Percentiles rank a stretch among this genome's conserved stretches.
Evolutionary conservation across 2,888 invertebrate genomes (phyloP).

Genomic region (Xylota segnis): DNA sequence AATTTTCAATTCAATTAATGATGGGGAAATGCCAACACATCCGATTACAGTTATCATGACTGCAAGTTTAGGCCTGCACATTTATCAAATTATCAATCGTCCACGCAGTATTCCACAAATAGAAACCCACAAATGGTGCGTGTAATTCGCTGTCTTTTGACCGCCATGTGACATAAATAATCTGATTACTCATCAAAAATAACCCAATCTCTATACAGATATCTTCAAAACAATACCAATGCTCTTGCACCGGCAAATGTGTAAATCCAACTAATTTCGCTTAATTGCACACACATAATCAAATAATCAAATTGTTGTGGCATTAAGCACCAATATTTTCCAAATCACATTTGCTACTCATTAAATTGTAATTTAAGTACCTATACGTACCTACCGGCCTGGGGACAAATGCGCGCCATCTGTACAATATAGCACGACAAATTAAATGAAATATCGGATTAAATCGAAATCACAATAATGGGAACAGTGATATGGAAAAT

Average conservation of each 20-base stretch:
- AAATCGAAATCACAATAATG: constrained; percentile 36
- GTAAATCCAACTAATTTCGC: constrained; percentile 12
- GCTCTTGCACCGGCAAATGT: background rate
- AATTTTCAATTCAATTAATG: constrained; percentile 18
- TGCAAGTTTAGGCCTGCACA: constrained; percentile 7
- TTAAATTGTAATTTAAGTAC: constrained; percentile 46
- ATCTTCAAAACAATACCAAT: constrained; percentile 1
- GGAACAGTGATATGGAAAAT: background rate
- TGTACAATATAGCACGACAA: constrained; percentile 39
- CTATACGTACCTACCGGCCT: background rate
- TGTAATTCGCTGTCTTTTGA: background rate
- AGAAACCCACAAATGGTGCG: constrained; percentile 18
- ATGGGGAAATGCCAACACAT: constrained; percentile 29
- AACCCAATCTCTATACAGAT: constrained; percentile 27
- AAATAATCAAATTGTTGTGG: constrained; percentile 53
- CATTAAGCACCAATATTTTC: constrained; percentile 31
- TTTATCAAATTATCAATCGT: constrained; percentile 32
- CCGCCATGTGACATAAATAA: constrained; percentile 40
- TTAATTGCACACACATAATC: constrained; percentile 34
- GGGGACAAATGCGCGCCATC: constrained; percentile 5
- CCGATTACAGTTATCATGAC: background rate
- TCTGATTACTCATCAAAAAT: constrained; percentile 40
- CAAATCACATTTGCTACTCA: constrained; percentile 57
- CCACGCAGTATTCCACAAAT: background rate
- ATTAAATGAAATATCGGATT: constrained; percentile 69